phyloP scores from a whole-genome alignment of 2,797 vertebrate genomes.

The Sebastes oblongus region DNA sequence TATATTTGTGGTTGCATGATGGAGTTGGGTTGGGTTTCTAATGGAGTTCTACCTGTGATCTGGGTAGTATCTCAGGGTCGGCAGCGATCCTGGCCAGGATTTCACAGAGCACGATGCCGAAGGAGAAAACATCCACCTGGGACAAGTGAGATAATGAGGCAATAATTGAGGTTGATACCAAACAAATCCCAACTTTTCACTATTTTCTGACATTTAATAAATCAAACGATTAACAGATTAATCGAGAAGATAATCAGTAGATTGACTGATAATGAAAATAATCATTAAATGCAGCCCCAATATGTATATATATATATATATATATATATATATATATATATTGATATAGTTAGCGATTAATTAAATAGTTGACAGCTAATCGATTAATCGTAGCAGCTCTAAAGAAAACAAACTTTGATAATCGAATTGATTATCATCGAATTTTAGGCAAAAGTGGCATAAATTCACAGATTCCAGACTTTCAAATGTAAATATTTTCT shows the following conservation, averaged over 20 bases:
- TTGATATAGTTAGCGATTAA: no score
- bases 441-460: background rate
- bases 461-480: background rate
- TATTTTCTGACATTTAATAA: background rate
- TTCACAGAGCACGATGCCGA: conserved; percentile 92
- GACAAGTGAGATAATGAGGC: background rate
- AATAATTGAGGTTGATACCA: background rate
- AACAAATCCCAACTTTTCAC: background rate
- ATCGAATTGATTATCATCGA: no score
- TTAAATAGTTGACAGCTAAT: no score
- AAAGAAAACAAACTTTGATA: background rate
- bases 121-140: conserved; percentile 93
- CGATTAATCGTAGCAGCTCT: no score
- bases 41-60: conserved; percentile 81
- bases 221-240: background rate
- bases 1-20: no score
- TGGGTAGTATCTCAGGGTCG: conserved; percentile 89
- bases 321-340: no score
- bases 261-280: background rate
- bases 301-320: background rate
- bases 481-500: background rate
- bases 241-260: background rate
- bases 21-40: background rate
- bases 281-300: background rate
- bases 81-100: conserved; percentile 89